Evolutionary conservation across 92 coral and sea anemone species (phyloP).

Genomic region (Epizoanthus scotinus): DNA sequence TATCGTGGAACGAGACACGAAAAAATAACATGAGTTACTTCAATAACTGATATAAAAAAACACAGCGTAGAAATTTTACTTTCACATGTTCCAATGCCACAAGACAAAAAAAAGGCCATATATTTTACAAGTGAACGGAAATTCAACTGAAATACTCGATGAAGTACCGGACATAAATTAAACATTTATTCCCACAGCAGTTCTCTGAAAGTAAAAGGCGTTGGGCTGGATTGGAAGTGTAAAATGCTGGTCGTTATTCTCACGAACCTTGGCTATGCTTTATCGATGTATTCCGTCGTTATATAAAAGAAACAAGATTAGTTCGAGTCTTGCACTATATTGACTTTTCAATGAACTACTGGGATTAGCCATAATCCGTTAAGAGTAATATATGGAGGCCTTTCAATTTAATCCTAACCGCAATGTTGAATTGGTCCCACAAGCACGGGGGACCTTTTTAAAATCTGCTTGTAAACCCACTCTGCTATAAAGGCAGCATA

Average conservation of each 20-base stretch:
- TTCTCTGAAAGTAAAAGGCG: background rate
- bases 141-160: background rate
- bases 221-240: constrained; percentile 4
- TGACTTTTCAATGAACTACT: background rate
- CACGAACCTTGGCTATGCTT: no score
- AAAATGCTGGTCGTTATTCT: background rate
- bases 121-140: background rate
- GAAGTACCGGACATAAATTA: background rate
- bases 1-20: background rate
- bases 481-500: background rate
- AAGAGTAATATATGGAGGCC: background rate
- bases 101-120: no score
- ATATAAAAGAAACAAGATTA: no score
- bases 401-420: background rate
- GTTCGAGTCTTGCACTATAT: background rate
- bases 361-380: constrained; percentile 5
- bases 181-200: background rate
- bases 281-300: no score
- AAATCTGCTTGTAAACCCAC: no score
- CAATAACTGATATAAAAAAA: constrained; percentile 6
- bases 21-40: background rate
- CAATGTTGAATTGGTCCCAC: background rate
- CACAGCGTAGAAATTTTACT: background rate
- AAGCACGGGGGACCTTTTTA: no score
- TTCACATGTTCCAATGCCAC: no score